Conservation (phyloP, 2,113 vertebrate species). For the Percopsis transmontana region DNA sequence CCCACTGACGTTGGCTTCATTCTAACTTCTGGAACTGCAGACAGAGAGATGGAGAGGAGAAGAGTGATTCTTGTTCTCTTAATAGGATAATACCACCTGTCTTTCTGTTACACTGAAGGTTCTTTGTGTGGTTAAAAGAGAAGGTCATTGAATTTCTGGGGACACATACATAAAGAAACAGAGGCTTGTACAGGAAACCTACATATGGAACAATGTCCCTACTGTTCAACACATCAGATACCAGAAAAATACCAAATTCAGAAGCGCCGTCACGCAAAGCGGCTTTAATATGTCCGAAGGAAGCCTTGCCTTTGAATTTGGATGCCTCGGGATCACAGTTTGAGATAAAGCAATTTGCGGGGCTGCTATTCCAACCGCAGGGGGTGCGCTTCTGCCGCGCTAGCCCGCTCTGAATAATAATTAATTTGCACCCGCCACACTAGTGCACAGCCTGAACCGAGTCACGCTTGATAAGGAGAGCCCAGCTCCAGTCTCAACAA, state of each 20-base stretch:
- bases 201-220: slow-evolving; percentile 57
- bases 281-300: slow-evolving; percentile 51
- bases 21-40: slow-evolving; percentile 66
- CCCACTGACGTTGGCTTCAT: slow-evolving; percentile 61
- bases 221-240: slow-evolving; percentile 51
- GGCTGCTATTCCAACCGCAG: slow-evolving; percentile 53
- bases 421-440: slow-evolving; percentile 47
- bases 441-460: slow-evolving; percentile 50
- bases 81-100: slow-evolving; percentile 62
- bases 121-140: slow-evolving; percentile 55
- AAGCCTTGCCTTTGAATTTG: slow-evolving; percentile 34
- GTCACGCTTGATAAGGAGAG: slow-evolving; percentile 57
- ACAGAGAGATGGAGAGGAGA: slow-evolving; percentile 14
- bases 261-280: slow-evolving; percentile 31
- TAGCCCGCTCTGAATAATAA: slow-evolving; percentile 64
- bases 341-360: slow-evolving; percentile 67
- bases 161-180: slow-evolving; percentile 46
- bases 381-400: slow-evolving; percentile 54
- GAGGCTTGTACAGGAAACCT: slow-evolving; percentile 50
- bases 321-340: slow-evolving; percentile 40
- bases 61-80: slow-evolving; percentile 41
- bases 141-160: slow-evolving; percentile 65
- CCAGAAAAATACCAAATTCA: slow-evolving; percentile 32
- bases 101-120: slow-evolving; percentile 53
- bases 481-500: slow-evolving; percentile 32